Percentiles rank a stretch among this genome's conserved stretches.
These are phyloP conservation scores for Aphelenchoides besseyi DNA, from an alignment of 1,140 invertebrate genomes.

Conservation along the genomic window DNA sequence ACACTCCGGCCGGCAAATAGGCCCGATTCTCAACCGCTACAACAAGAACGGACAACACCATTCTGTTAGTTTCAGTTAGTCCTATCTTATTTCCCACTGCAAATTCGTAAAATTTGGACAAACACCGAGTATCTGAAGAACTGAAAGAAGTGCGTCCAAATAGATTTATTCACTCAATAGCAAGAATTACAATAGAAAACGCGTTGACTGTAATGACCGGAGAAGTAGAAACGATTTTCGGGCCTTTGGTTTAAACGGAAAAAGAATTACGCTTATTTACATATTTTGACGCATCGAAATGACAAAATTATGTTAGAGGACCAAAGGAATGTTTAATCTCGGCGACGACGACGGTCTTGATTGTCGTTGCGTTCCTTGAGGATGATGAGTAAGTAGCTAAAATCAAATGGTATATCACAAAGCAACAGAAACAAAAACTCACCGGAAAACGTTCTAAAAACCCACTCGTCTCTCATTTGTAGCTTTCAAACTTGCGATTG, in stretches of 20 bases:
- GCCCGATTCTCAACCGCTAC: slow-evolving; percentile 22
- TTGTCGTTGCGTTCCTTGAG: slow-evolving; percentile 67
- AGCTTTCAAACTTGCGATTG: too few species aligned
- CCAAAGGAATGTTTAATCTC: slow-evolving; percentile 22
- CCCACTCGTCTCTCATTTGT: too few species aligned
- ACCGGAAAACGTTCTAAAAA: too few species aligned
- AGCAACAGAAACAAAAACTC: too few species aligned
- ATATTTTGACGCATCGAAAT: neutral
- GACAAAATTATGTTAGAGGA: neutral
- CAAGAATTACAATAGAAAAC: neutral
- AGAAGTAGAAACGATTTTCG: neutral
- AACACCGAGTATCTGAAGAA: neutral
- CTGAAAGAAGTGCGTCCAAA: neutral
- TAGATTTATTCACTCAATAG: neutral
- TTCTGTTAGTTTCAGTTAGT: neutral
- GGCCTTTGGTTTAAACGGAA: neutral
- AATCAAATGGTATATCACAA: too few species aligned
- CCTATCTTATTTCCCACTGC: neutral
- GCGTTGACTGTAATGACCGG: neutral
- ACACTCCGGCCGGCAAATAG: slow-evolving; percentile 26
- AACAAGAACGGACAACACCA: slow-evolving; percentile 20
- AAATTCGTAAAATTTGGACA: neutral
- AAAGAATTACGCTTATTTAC: neutral
- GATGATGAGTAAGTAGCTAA: slow-evolving; percentile 81
- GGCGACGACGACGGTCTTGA: slow-evolving; percentile 29